Evolutionary conservation across 2,888 invertebrate species (phyloP), one percentile per base, ranked within the genome.

Genomic region (Pristionchus mayeri): DNA sequence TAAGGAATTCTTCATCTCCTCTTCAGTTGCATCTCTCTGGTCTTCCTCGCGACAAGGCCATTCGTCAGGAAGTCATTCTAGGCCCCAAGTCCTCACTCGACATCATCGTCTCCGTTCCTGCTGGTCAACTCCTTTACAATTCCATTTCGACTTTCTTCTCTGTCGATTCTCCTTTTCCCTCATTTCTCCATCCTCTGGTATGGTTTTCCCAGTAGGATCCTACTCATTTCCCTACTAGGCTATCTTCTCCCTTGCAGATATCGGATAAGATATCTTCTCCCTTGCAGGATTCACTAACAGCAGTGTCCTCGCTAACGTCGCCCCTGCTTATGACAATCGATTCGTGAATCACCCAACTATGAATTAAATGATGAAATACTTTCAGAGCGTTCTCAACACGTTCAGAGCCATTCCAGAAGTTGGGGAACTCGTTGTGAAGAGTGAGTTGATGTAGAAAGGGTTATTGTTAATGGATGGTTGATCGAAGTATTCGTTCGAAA

Each of bases 341-440:
- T 82, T 82, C 48, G 81, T 82, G 7, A 48, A 67, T 67, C 44
- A 44, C 13, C 44, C 44, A 13, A 44, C 44, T 6, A 13, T 44
- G 44, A 44, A 44, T 9, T 9, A 44, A 44, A 13, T 48, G n/a
- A 60, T 84, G 40, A 27, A 57, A 34, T 13, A 50, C 37, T 92
- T 92, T 82, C 93, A 96, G 96, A 94, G 95, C 50, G 94, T 96
- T 94, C 94, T 95, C 85, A 94, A 95, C 86, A 95, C 96, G 16
- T 94, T 96, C 84, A 95, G 95, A 90, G 95, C 96, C 92, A 91
- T 96, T 0, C 95, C 95, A 87, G 98, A 98, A 92, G 96, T 98
- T 2, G 98, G 98, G 0, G 96, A 97, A 94, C 94, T 98, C 0
- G 97, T 96, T 30, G 97, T 98, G 0, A 98, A 98, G 94, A 94